Percentiles rank a stretch among this genome's conserved stretches.
Conservation (phyloP, 2,888 invertebrate genomes). For the Teleogryllus oceanicus region DNA sequence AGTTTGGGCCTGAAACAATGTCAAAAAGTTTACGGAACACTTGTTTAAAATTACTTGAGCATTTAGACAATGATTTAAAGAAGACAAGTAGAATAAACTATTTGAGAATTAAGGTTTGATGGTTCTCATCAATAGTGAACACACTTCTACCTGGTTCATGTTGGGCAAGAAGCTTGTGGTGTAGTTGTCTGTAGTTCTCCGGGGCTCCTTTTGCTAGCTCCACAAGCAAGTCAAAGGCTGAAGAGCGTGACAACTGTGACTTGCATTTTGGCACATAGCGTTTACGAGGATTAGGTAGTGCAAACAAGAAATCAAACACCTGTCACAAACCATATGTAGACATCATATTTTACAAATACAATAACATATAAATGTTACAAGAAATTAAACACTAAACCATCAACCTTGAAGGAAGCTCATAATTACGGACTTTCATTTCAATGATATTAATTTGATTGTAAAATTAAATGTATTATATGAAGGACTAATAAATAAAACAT, state of each 20-base stretch:
- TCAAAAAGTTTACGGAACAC: no score
- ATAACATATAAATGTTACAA: no score
- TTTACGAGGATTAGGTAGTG: conserved; percentile 79
- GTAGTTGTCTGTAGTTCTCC: conserved; percentile 80
- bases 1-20: conserved; percentile 51
- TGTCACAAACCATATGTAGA: conserved; percentile 42
- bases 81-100: no score
- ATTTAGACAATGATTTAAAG: no score
- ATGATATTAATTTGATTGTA: no score
- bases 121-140: conserved; percentile 42
- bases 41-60: no score
- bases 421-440: no score
- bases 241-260: conserved; percentile 80
- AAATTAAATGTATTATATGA: no score
- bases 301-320: conserved; percentile 85
- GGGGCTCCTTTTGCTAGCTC: conserved; percentile 82
- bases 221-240: conserved; percentile 86
- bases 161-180: conserved; percentile 77
- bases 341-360: no score
- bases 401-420: no score
- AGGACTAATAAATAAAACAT: no score
- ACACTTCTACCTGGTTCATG: conserved; percentile 64
- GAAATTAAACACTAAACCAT: no score
- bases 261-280: conserved; percentile 91
- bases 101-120: neutral